A percentile compares a stretch with the other conserved stretches of the same genome.
Conservation (phyloP, 64 coral and sea anemone species). For the Stichodactyla helianthus region DNA sequence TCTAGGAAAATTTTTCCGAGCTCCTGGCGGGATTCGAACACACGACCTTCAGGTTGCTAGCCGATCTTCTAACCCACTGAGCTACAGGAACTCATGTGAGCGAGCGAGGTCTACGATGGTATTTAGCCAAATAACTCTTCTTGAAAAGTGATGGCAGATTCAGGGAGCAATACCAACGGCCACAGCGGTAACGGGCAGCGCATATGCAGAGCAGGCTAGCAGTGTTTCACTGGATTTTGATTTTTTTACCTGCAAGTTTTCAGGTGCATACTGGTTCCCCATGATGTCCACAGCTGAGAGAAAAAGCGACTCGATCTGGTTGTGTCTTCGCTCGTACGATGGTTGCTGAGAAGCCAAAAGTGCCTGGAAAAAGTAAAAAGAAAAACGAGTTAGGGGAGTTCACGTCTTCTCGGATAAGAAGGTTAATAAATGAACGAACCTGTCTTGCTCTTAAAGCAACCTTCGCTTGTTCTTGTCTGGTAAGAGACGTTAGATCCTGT, state of each 20-base stretch:
- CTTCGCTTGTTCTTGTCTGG: constrained; percentile 83
- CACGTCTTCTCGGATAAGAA: too few species aligned
- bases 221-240: background rate
- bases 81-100: too few species aligned
- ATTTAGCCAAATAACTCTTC: too few species aligned
- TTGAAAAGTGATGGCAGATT: too few species aligned
- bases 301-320: constrained; percentile 95
- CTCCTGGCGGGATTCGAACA: too few species aligned
- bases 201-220: background rate
- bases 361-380: constrained; percentile 36
- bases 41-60: too few species aligned
- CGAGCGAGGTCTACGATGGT: too few species aligned
- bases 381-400: background rate
- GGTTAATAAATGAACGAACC: constrained; percentile 18
- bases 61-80: too few species aligned
- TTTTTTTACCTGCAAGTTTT: constrained; percentile 74
- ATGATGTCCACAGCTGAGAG: constrained; percentile 90
- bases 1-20: too few species aligned
- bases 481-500: constrained; percentile 85
- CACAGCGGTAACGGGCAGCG: too few species aligned
- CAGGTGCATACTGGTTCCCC: constrained; percentile 80
- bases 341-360: constrained; percentile 89
- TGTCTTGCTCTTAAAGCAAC: constrained; percentile 93
- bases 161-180: too few species aligned
- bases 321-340: constrained; percentile 90